Conservation (phyloP, 2,113 vertebrate genomes). For the Cyanoderma ruficeps region DNA sequence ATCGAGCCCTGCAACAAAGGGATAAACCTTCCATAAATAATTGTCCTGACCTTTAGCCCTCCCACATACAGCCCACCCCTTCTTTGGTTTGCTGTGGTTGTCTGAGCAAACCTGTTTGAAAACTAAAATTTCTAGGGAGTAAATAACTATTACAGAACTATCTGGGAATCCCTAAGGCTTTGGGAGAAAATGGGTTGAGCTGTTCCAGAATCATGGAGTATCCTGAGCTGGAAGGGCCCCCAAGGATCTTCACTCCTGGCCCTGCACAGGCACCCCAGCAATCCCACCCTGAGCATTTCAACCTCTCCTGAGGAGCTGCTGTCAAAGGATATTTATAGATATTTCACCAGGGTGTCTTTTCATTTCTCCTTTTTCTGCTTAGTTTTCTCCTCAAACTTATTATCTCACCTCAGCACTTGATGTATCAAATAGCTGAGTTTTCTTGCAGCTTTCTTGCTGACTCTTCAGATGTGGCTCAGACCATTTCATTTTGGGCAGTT, state of each 20-base stretch:
- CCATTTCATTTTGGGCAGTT: neutral
- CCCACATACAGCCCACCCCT: neutral
- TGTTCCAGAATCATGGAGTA: neutral
- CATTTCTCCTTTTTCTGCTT: neutral
- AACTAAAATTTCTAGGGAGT: neutral
- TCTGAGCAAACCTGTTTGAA: neutral
- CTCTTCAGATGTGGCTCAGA: neutral
- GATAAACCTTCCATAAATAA: neutral
- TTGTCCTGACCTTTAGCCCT: neutral
- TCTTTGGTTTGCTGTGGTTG: neutral
- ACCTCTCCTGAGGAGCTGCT: neutral
- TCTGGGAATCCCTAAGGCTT: neutral
- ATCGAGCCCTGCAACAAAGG: neutral
- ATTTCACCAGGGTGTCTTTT: neutral
- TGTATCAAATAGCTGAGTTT: neutral
- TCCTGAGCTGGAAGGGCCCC: neutral
- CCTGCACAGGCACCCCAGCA: neutral
- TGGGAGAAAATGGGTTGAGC: neutral
- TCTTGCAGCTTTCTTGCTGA: neutral
- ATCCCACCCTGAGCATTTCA: neutral
- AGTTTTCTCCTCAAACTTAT: neutral
- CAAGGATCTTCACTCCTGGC: neutral
- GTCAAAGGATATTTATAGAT: neutral
- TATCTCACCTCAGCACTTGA: neutral
- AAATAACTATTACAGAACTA: neutral